Percentiles rank a stretch among this genome's conserved stretches.
phyloP scores from a whole-genome alignment of 2,797 vertebrate species.

The Clamator glandarius region DNA sequence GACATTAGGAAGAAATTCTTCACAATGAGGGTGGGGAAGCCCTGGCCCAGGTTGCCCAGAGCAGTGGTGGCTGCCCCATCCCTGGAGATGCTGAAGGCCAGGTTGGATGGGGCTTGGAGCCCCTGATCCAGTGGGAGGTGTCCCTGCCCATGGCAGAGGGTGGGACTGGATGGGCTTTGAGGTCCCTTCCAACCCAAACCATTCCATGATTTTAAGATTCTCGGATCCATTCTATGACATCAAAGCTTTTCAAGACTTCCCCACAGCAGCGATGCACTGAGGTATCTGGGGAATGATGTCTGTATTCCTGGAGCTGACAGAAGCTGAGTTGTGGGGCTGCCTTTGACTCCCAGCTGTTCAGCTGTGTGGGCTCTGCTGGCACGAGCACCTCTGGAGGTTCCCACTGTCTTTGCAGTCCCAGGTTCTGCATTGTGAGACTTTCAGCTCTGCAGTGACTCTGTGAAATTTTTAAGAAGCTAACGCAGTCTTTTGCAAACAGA shows the following conservation, averaged over 20 bases:
- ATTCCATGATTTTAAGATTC: too few relatives aligned
- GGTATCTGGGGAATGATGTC: not conserved
- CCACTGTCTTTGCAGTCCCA: not conserved
- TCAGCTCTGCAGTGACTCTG: accelerated
- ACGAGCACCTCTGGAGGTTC: not conserved
- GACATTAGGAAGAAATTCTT: too few relatives aligned
- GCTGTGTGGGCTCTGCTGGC: not conserved
- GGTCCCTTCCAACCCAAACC: too few relatives aligned
- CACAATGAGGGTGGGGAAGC: too few relatives aligned
- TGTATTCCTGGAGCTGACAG: not conserved
- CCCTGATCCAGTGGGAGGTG: too few relatives aligned
- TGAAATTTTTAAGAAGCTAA: not conserved
- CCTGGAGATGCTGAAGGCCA: too few relatives aligned
- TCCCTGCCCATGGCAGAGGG: too few relatives aligned
- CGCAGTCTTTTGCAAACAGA: not conserved
- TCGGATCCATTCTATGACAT: too few relatives aligned
- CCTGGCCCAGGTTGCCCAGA: too few relatives aligned
- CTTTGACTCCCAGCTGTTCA: not conserved
- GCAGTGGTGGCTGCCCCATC: too few relatives aligned
- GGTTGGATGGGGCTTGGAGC: too few relatives aligned
- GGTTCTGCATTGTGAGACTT: not conserved
- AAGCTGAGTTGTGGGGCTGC: not conserved
- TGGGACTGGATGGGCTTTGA: too few relatives aligned
- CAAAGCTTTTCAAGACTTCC: not conserved
- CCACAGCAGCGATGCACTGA: accelerated